These are phyloP conservation scores for Cryptotis parvus DNA, from an alignment of 2,113 vertebrate species.

Conservation along the genomic window DNA sequence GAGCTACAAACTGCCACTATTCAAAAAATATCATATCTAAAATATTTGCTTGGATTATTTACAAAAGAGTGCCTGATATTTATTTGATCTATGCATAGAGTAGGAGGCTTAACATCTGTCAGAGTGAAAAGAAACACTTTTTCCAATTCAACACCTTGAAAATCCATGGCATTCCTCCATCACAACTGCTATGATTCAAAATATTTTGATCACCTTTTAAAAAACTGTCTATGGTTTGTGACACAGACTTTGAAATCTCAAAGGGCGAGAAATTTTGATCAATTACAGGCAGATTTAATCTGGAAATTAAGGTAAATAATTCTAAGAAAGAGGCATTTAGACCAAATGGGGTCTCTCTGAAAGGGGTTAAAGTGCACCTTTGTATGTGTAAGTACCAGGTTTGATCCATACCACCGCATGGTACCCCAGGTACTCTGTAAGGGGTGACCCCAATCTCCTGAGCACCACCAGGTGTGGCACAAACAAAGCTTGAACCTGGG, in stretches of 20 bases:
- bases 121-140: background rate
- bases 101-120: background rate
- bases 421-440: too few species aligned
- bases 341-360: too few species aligned
- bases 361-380: too few species aligned
- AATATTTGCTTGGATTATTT: background rate
- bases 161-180: background rate
- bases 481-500: too few species aligned
- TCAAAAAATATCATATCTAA: background rate
- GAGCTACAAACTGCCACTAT: background rate
- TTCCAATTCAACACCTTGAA: background rate
- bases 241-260: slow-evolving; percentile 17
- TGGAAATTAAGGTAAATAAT: background rate
- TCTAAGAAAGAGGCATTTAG: too few species aligned
- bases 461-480: too few species aligned
- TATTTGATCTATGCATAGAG: background rate
- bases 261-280: background rate
- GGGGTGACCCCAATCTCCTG: too few species aligned
- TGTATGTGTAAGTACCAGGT: too few species aligned
- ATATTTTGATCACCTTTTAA: background rate
- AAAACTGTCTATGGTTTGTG: background rate
- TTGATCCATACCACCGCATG: too few species aligned
- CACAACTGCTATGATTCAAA: background rate
- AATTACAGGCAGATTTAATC: background rate
- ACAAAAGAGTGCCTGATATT: background rate